Percentiles rank a stretch among this genome's conserved stretches.
These are phyloP conservation scores for Malurus melanocephalus DNA, from an alignment of 2,113 vertebrate species.

Conservation along the genomic window DNA sequence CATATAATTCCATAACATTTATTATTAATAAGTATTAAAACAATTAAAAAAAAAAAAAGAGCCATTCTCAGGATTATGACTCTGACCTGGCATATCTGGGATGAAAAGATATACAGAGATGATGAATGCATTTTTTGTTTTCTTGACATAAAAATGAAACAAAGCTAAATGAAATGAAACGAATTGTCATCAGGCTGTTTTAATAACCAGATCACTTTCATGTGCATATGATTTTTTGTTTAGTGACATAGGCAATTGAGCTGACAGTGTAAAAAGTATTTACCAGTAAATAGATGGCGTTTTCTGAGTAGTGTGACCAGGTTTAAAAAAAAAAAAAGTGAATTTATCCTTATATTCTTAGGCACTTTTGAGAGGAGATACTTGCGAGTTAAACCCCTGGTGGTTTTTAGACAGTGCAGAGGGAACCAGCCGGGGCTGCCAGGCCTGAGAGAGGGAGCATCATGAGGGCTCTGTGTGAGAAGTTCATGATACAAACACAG, in stretches of 20 bases:
- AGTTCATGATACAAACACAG: neutral
- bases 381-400: neutral
- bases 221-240: neutral
- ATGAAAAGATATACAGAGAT: neutral
- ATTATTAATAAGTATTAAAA: constrained; percentile 48
- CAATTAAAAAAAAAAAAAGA: neutral
- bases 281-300: neutral
- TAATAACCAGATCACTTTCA: neutral
- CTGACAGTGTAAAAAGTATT: neutral
- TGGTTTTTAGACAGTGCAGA: neutral
- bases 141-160: neutral
- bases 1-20: constrained; percentile 46
- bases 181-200: neutral
- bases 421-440: neutral
- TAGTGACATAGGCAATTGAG: neutral
- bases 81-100: neutral
- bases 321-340: neutral
- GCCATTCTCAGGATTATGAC: neutral
- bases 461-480: neutral
- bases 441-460: neutral
- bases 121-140: neutral
- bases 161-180: neutral
- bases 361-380: neutral
- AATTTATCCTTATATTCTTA: neutral
- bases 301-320: neutral